phyloP scores from a whole-genome alignment of 2,113 vertebrate species.

The Eublepharis macularius region DNA sequence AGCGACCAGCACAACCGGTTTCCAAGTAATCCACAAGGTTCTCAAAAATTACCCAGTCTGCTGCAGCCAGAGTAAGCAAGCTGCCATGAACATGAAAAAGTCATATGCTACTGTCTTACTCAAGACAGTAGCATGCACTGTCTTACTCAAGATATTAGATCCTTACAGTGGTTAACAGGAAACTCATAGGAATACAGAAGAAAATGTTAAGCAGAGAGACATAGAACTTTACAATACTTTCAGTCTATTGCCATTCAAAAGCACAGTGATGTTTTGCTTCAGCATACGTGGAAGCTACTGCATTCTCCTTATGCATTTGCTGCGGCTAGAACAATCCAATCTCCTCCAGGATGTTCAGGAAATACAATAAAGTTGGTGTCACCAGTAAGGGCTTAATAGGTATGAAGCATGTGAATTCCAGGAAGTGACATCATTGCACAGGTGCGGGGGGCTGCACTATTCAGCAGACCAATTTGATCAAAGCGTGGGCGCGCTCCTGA shows the following conservation, averaged over 20 bases:
- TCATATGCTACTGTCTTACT: too few relatives aligned
- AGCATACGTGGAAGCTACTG: not conserved
- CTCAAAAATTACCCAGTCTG: too few relatives aligned
- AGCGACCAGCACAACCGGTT: too few relatives aligned
- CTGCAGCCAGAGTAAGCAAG: too few relatives aligned
- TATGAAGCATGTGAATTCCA: not conserved
- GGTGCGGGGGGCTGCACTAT: too few relatives aligned
- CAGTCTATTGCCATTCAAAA: not conserved
- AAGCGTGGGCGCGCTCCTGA: too few relatives aligned
- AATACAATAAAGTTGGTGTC: not conserved
- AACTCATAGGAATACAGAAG: not conserved
- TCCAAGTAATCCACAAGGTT: too few relatives aligned
- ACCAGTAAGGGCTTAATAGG: not conserved
- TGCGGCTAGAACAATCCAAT: not conserved
- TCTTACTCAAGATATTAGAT: not conserved
- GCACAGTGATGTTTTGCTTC: not conserved
- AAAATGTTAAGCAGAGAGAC: not conserved
- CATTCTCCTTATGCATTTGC: too few relatives aligned
- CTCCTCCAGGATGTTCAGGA: not conserved
- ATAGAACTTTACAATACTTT: not conserved
- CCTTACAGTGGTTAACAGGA: not conserved
- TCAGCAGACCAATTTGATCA: too few relatives aligned
- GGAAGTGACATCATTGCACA: too few relatives aligned
- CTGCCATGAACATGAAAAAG: not conserved
- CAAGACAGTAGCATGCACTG: not conserved